phyloP scores from a whole-genome alignment of 2,888 invertebrate genomes.

The Creontiades dilutus region DNA sequence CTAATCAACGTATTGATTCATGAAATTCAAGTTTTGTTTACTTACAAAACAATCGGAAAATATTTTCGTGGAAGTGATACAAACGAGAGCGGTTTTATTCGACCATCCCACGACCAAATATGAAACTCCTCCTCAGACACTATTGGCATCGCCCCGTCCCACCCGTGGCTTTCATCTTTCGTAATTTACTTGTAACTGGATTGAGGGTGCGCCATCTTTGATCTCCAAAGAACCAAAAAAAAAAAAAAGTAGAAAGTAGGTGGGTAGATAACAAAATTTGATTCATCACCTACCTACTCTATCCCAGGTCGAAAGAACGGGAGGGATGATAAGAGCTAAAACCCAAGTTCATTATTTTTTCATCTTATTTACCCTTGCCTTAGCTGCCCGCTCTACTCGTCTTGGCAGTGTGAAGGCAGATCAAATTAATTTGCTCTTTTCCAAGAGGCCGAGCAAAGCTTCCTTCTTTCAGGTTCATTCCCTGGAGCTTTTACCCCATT shows the following conservation, averaged over 20 bases:
- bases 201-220: conserved; percentile 48
- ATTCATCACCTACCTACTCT: conserved; percentile 40
- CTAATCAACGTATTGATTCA: too few relatives aligned
- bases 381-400: background rate
- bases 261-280: conserved; percentile 42
- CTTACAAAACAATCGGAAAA: too few relatives aligned
- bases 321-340: conserved; percentile 25
- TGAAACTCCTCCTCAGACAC: conserved; percentile 1
- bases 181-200: conserved; percentile 55
- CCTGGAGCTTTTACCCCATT: background rate
- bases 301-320: conserved; percentile 24
- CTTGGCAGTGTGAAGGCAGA: conserved; percentile 58
- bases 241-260: too few relatives aligned
- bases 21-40: too few relatives aligned
- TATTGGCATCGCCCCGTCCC: background rate
- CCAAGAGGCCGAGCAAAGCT: conserved; percentile 41
- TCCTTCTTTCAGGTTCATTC: conserved; percentile 40
- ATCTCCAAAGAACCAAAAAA: conserved; percentile 35
- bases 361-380: conserved; percentile 52
- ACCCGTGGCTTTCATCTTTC: conserved; percentile 53
- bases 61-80: too few relatives aligned
- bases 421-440: conserved; percentile 61
- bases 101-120: background rate
- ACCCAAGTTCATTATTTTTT: conserved; percentile 62
- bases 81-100: background rate